These are phyloP conservation scores for Eristalis pertinax DNA, from an alignment of 2,888 invertebrate species.

Conservation along the genomic window DNA sequence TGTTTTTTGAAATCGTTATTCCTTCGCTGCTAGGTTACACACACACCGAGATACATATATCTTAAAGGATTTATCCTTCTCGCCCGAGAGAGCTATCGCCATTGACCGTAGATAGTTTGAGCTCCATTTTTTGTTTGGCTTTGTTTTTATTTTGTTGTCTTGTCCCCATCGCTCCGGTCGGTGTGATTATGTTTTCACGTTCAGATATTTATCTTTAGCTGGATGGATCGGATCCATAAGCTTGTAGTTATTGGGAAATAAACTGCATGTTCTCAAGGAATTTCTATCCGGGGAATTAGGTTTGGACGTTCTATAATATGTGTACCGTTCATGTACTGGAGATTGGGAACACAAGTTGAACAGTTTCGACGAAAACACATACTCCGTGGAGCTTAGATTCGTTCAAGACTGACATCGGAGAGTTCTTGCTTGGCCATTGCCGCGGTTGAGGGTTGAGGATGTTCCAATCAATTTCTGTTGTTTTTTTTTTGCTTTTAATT, in stretches of 20 bases:
- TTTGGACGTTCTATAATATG: slow-evolving; percentile 20
- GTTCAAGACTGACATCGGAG: too few species aligned
- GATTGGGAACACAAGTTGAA: not conserved
- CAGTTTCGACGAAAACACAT: too few species aligned
- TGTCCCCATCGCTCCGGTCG: not conserved
- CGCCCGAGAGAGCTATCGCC: slow-evolving; percentile 7
- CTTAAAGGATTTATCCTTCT: slow-evolving; percentile 39
- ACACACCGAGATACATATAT: slow-evolving; percentile 33
- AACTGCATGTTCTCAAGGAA: slow-evolving; percentile 9
- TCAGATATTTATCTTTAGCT: slow-evolving; percentile 26
- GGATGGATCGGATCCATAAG: slow-evolving; percentile 24
- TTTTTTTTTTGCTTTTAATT: too few species aligned
- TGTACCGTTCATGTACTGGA: slow-evolving; percentile 10
- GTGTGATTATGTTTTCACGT: slow-evolving; percentile 31
- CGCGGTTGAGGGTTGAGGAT: too few species aligned
- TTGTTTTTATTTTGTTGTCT: not conserved
- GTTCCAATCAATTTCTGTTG: too few species aligned
- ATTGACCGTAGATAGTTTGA: slow-evolving; percentile 20
- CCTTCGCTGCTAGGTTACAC: not conserved
- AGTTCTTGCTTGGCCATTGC: too few species aligned
- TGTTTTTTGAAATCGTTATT: slow-evolving; percentile 8
- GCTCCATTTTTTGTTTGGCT: not conserved
- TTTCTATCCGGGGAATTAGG: slow-evolving; percentile 21
- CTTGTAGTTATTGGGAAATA: slow-evolving; percentile 29
- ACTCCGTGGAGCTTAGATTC: too few species aligned